Base-by-base conservation (phyloP, 2,113 vertebrate species). In the Caloenas nicobarica region DNA sequence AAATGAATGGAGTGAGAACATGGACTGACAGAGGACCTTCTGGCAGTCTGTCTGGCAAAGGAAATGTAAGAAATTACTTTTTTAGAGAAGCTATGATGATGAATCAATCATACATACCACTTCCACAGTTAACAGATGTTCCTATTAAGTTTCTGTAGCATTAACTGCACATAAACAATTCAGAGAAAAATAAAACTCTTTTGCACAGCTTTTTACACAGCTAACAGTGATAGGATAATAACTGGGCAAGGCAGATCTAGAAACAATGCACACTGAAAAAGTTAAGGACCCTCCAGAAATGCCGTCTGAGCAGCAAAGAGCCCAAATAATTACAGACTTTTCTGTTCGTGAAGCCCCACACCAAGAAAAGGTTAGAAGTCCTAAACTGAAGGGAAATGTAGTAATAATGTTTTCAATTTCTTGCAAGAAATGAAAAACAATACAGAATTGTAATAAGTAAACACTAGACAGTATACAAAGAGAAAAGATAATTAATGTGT, bases 401-500 rank as follows among this genome's bases (percentile, higher is more conserved):
- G 74, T 81, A 86, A 96, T 77, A 76, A 94, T 77, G 44, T 78
- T 70, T 93, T 76, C 61, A 53, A 94, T 88, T 97, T 92, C 84
- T 93, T 62, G 31, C 95, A 89, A 96, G 65, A 94, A 95, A 96
- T 77, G 33, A 92, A 90, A 96, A 86, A 21, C 60, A 86, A 51
- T 74, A 34, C 23, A 58, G 71, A 86, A 61, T 34, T 10, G 5
- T 88, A 76, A 95, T 91, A 56, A 91, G 81, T 96, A 94, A 96
- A 95, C 80, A 81, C 81, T 81, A 89, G 85, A 83, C 56, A 74
- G 36, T 84, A 76, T 56, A 88, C 69, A 96, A 88, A 94, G 70
- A 84, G 65, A 70, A 64, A 96, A 90, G 70, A 92, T 88, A 88
- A 88, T 94, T 96, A 51, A 34, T 77, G 28, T 91, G 76, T 97